Percentiles rank a stretch among this genome's conserved stretches.
Conservation (phyloP, 53 echinoderm and acorn worm genomes). For the Echinarachnius parma region DNA sequence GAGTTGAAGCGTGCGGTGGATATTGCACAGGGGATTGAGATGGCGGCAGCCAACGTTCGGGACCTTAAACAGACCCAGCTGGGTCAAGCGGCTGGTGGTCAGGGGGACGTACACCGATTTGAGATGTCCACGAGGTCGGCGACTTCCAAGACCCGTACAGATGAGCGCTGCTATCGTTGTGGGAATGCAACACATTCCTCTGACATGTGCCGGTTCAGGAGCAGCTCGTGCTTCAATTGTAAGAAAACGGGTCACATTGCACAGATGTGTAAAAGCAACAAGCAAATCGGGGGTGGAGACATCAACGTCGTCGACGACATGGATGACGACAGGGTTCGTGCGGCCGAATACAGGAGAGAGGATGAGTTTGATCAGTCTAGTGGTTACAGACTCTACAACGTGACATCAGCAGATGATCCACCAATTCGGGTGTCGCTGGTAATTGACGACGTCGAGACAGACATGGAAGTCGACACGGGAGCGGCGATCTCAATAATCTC, state of each 20-base stretch:
- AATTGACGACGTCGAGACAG: slow-evolving; percentile 17
- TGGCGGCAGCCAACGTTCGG: slow-evolving; percentile 20
- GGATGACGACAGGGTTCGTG: background rate
- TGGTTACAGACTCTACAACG: slow-evolving; percentile 1
- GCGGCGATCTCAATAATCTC: slow-evolving; percentile 12
- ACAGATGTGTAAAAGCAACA: slow-evolving; percentile 6
- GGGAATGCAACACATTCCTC: slow-evolving; percentile 17
- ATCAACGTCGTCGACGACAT: background rate
- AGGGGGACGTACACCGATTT: background rate
- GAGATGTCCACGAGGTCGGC: background rate
- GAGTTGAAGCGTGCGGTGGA: slow-evolving; percentile 29
- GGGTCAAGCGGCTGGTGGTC: background rate
- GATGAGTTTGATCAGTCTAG: background rate
- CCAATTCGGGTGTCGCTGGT: slow-evolving; percentile 10
- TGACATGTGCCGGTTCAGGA: slow-evolving; percentile 17
- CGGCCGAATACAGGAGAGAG: too few relatives aligned
- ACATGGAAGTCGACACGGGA: slow-evolving; percentile 47
- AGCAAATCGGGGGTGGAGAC: background rate
- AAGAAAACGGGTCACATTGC: slow-evolving; percentile 43
- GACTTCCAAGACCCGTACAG: background rate
- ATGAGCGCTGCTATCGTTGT: slow-evolving; percentile 27
- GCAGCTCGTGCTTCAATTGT: slow-evolving; percentile 9
- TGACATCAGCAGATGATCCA: background rate
- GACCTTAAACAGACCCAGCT: slow-evolving; percentile 17
- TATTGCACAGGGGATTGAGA: slow-evolving; percentile 26